These are phyloP conservation scores for Tyria jacobaeae DNA, from an alignment of 2,888 invertebrate genomes.

Conservation along the genomic window DNA sequence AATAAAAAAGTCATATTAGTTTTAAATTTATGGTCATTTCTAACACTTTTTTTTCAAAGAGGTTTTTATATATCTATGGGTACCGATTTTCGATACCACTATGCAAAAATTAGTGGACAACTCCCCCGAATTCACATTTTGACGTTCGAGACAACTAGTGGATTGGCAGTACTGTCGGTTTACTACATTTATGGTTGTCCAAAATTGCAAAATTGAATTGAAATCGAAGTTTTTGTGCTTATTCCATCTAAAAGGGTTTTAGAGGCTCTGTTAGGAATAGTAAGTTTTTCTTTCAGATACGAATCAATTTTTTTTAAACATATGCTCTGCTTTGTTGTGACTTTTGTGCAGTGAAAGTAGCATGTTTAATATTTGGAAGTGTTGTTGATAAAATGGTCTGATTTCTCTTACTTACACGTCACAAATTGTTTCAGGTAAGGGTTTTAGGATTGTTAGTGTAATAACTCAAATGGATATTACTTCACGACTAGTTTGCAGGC, in stretches of 20 bases:
- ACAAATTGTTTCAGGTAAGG: slow-evolving; percentile 50
- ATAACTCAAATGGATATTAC: slow-evolving; percentile 32
- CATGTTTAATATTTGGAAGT: slow-evolving; percentile 25
- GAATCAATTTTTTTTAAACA: background rate
- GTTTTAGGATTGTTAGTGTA: slow-evolving; percentile 38
- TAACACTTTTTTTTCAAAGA: too few species aligned
- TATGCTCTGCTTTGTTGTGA: background rate
- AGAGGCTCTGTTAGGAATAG: background rate
- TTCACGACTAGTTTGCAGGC: slow-evolving; percentile 18
- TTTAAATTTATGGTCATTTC: too few species aligned
- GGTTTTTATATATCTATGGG: too few species aligned
- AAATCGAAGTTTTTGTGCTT: slow-evolving; percentile 9
- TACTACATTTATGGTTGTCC: slow-evolving; percentile 12
- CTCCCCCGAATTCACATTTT: too few species aligned
- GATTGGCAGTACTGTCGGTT: slow-evolving; percentile 9
- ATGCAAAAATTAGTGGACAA: too few species aligned
- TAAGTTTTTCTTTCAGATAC: background rate
- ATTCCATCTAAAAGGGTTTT: background rate
- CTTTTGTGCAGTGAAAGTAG: slow-evolving; percentile 44
- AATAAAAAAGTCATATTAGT: too few species aligned
- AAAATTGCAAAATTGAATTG: slow-evolving; percentile 7
- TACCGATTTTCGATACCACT: too few species aligned
- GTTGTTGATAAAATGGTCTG: slow-evolving; percentile 44
- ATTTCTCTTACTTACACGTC: slow-evolving; percentile 76
- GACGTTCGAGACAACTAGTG: too few species aligned